phyloP scores from a whole-genome alignment of 2,797 vertebrate species.

The Peromyscus melanophrys region DNA sequence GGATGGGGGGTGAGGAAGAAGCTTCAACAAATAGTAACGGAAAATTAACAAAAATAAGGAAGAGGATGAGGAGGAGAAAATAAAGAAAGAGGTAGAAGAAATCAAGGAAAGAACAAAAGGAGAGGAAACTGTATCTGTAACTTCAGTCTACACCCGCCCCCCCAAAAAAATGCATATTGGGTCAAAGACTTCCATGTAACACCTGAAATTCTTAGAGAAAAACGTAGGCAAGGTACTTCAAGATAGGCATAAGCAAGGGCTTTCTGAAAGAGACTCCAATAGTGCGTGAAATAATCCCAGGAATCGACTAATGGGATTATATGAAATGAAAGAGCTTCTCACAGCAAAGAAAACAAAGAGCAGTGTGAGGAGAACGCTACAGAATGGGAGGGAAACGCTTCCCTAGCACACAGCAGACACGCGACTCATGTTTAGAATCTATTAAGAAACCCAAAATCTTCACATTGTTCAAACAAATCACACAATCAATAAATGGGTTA shows the following conservation, averaged over 20 bases:
- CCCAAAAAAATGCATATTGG: background rate
- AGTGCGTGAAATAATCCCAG: background rate
- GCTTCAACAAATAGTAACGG: background rate
- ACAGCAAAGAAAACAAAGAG: background rate
- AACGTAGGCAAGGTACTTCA: background rate
- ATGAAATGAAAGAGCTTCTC: background rate
- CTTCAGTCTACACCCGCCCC: background rate
- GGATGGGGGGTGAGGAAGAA: fast-evolving
- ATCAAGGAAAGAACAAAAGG: background rate
- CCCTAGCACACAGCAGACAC: background rate
- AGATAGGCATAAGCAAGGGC: background rate
- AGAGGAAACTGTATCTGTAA: background rate
- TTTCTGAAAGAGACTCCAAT: background rate
- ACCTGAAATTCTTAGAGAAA: background rate
- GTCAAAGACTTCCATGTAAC: background rate
- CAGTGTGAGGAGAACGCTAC: background rate
- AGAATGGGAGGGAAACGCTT: background rate
- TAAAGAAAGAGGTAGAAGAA: background rate
- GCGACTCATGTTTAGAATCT: background rate
- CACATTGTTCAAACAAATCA: background rate
- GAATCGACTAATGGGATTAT: background rate
- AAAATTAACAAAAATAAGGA: background rate
- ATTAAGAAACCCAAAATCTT: background rate
- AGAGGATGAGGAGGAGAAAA: too few relatives aligned
- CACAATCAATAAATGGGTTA: background rate